Percentiles rank a stretch among this genome's conserved stretches.
Evolutionary conservation across 2,888 invertebrate genomes (phyloP).

Genomic region (Oasisia sp.): DNA sequence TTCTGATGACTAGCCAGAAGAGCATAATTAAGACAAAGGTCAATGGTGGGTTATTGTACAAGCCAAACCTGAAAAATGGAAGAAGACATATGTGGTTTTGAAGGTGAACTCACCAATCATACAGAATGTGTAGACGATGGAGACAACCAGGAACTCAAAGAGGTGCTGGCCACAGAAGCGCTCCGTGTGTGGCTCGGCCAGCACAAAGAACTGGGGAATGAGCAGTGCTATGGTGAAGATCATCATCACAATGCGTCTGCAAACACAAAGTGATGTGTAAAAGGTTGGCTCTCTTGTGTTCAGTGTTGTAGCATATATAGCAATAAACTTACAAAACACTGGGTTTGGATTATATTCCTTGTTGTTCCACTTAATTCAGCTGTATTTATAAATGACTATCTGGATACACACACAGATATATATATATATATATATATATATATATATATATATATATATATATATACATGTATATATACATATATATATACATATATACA

Average conservation of each 20-base stretch:
- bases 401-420: no score
- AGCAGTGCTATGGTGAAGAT: slow-evolving; percentile 47
- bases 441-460: no score
- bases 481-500: no score
- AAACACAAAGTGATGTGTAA: slow-evolving; percentile 29
- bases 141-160: slow-evolving; percentile 53
- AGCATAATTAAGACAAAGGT: no score
- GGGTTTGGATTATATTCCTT: no score
- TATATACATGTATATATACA: no score
- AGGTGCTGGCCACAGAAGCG: slow-evolving; percentile 54
- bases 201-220: slow-evolving; percentile 53
- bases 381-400: no score
- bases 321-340: not conserved
- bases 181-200: slow-evolving; percentile 48
- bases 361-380: no score
- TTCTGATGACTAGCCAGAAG: no score
- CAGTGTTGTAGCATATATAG: not conserved
- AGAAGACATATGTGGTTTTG: not conserved
- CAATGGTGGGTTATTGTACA: no score
- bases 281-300: not conserved
- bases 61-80: no score
- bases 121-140: slow-evolving; percentile 54
- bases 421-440: no score
- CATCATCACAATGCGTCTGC: slow-evolving; percentile 50
- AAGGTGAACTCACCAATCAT: slow-evolving; percentile 49